Evolutionary conservation across 1,140 invertebrate genomes (phyloP).

Genomic region (Amphibalanus amphitrite): DNA sequence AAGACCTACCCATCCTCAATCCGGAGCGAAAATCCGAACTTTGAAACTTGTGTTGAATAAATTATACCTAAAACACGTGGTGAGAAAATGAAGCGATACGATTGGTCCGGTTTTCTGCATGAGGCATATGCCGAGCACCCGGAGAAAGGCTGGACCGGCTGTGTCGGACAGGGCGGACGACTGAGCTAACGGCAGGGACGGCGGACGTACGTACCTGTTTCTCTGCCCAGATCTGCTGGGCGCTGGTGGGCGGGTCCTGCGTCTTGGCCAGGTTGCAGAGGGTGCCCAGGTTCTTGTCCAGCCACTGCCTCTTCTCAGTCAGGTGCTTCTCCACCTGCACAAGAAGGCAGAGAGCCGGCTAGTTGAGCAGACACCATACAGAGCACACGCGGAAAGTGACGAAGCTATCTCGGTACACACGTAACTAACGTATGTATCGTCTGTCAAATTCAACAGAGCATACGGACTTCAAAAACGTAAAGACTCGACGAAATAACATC

Average conservation of each 20-base stretch:
- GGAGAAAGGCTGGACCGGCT: neutral
- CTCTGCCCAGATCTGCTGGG: constrained; percentile 41
- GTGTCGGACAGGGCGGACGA: neutral
- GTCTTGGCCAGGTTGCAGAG: constrained; percentile 38
- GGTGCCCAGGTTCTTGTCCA: constrained; percentile 46
- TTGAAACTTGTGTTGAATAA: too few species aligned
- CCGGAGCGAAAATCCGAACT: too few species aligned
- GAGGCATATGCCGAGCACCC: neutral
- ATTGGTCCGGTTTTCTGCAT: neutral
- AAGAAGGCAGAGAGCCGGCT: neutral
- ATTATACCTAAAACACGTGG: too few species aligned
- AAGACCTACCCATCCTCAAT: too few species aligned
- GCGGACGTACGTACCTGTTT: neutral
- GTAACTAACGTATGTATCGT: neutral
- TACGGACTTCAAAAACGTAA: neutral
- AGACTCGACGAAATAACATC: neutral
- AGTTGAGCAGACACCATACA: neutral
- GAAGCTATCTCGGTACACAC: neutral
- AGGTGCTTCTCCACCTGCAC: constrained; percentile 30
- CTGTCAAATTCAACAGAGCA: neutral
- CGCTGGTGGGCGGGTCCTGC: constrained; percentile 45
- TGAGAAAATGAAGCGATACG: too few species aligned
- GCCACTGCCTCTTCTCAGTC: constrained; percentile 41
- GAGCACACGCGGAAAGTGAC: neutral
- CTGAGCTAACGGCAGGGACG: neutral